Percentiles rank a stretch among this genome's conserved stretches.
Conservation (phyloP, 2,797 vertebrate species). For the Falco concolor region DNA sequence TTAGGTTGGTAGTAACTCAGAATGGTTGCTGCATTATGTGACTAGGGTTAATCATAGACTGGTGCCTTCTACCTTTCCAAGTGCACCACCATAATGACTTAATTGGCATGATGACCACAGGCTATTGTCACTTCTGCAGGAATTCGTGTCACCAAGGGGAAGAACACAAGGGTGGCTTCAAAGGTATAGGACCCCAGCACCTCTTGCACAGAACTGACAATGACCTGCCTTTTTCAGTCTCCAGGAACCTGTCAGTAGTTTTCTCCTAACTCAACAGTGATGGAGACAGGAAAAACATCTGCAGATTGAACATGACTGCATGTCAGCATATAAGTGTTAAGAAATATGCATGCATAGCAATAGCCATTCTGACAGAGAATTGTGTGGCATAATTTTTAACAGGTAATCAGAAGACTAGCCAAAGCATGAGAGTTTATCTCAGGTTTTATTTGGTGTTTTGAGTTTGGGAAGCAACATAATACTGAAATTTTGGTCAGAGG, state of each 20-base stretch:
- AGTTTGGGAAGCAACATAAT: neutral
- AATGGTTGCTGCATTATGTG: neutral
- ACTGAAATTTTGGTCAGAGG: neutral
- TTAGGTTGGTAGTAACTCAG: neutral
- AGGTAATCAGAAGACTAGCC: neutral
- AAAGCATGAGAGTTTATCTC: neutral
- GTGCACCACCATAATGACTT: neutral
- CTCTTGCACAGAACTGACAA: neutral
- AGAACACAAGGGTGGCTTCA: neutral
- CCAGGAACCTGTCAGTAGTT: neutral
- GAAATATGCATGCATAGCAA: neutral
- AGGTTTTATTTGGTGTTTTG: neutral
- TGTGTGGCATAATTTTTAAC: neutral
- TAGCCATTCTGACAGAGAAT: neutral
- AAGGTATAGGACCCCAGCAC: neutral
- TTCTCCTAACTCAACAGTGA: neutral
- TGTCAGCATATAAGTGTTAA: neutral
- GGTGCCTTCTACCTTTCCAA: neutral
- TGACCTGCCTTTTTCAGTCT: neutral
- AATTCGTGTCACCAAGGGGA: neutral
- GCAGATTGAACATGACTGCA: rapidly evolving
- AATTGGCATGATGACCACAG: neutral
- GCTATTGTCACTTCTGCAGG: neutral
- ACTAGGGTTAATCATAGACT: neutral
- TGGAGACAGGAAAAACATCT: neutral